These are phyloP conservation scores for Lutjanus argentimaculatus DNA, from an alignment of 2,797 vertebrate genomes.

Conservation along the genomic window DNA sequence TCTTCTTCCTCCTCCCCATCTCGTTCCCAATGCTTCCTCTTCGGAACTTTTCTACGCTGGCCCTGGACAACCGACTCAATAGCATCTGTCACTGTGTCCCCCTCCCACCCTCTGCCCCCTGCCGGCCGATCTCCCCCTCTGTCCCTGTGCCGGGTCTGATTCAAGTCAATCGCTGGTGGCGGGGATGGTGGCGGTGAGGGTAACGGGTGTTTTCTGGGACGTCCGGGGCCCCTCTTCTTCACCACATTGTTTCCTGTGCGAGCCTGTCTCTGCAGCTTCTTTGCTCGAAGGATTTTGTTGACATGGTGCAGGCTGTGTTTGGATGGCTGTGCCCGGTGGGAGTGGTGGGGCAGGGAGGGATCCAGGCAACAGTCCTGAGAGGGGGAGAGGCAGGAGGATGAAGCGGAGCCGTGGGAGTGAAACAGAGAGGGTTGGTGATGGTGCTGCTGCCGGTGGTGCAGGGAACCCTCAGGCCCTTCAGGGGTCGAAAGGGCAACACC, in stretches of 20 bases:
- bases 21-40: constrained; percentile 87
- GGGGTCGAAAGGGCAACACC: constrained; percentile 65
- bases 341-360: constrained; percentile 77
- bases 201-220: constrained; percentile 91
- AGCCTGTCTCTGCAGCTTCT: constrained; percentile 97
- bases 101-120: constrained; percentile 73
- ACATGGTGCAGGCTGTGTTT: constrained; percentile 98
- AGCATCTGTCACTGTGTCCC: constrained; percentile 89
- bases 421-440: constrained; percentile 81
- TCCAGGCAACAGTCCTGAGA: constrained; percentile 79
- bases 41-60: constrained; percentile 88
- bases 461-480: constrained; percentile 76
- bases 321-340: constrained; percentile 87
- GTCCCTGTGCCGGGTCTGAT: constrained; percentile 69
- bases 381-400: constrained; percentile 74
- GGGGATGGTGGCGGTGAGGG: constrained; percentile 85
- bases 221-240: constrained; percentile 95
- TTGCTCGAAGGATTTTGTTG: constrained; percentile 98
- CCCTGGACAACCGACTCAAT: constrained; percentile 97
- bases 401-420: constrained; percentile 79
- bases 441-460: constrained; percentile 82
- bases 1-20: constrained; percentile 81
- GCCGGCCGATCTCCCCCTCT: constrained; percentile 62
- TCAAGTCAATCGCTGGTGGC: constrained; percentile 67
- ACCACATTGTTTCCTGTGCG: constrained; percentile 97